Percentiles rank a stretch among this genome's conserved stretches.
phyloP scores from a whole-genome alignment of 2,888 invertebrate genomes.

The Heliconius erato region DNA sequence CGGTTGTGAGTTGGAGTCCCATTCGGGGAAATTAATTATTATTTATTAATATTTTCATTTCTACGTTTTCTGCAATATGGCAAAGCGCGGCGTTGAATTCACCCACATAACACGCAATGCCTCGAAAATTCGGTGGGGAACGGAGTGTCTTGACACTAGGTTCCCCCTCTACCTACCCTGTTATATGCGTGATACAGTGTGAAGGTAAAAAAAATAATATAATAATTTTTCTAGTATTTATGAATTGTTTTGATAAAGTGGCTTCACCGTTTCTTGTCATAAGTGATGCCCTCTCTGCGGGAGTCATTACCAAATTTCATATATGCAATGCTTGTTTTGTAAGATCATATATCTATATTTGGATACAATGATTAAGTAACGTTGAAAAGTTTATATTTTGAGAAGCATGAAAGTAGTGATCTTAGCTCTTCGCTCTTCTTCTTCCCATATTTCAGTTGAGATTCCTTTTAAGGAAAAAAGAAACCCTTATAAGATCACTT shows the following conservation, averaged over 20 bases:
- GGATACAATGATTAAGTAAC: not conserved
- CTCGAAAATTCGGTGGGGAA: too few species aligned
- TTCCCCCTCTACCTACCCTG: too few species aligned
- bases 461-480: not conserved
- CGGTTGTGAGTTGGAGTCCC: too few species aligned
- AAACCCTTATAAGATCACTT: too few species aligned
- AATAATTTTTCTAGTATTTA: not conserved
- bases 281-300: conserved; percentile 60
- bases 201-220: not conserved
- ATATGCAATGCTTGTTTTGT: conserved; percentile 36
- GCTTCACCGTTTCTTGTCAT: conserved; percentile 2
- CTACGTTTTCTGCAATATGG: too few species aligned
- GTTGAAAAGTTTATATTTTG: not conserved
- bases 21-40: too few species aligned
- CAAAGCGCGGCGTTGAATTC: too few species aligned
- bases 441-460: not conserved
- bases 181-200: too few species aligned
- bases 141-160: too few species aligned
- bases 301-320: conserved; percentile 55
- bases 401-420: not conserved
- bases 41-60: not conserved
- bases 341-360: conserved; percentile 34
- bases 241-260: not conserved
- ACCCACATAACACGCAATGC: too few species aligned
- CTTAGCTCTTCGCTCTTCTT: too few species aligned